Conservation (phyloP, 2,113 vertebrate species). For the Euleptes europaea region DNA sequence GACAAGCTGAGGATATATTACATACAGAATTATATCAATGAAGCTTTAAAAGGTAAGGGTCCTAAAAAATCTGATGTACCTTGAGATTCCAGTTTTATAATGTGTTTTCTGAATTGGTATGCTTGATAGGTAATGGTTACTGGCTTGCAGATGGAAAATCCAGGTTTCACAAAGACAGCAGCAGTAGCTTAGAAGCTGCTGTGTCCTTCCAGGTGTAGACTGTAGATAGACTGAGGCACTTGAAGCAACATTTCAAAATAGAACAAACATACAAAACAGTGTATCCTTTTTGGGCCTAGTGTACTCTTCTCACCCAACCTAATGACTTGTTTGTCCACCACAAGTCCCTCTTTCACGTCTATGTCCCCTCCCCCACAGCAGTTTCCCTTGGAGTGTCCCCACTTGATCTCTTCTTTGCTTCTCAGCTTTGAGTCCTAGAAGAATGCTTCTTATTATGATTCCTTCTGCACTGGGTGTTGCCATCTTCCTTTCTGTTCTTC, state of each 20-base stretch:
- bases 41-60: constrained; percentile 93
- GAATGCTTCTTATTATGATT: not conserved
- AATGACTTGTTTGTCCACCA: no score
- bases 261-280: not conserved
- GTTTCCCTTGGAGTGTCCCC: not conserved
- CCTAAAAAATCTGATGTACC: not conserved
- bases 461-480: not conserved
- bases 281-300: not conserved
- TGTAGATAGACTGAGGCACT: not conserved
- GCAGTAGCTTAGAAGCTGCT: not conserved
- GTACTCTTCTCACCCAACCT: no score
- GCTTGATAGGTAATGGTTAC: not conserved
- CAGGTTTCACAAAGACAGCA: not conserved
- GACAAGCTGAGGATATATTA: constrained; percentile 90
- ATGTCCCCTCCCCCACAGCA: not conserved
- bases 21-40: constrained; percentile 91
- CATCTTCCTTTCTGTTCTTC: not conserved
- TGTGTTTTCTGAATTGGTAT: not conserved
- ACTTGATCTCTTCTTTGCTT: not conserved
- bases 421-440: not conserved
- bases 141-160: not conserved
- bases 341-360: not conserved
- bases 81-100: not conserved
- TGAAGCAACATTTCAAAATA: not conserved
- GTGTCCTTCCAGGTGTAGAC: no score